phyloP scores from a whole-genome alignment of 1,140 invertebrate species.

The Zaprionus kolodkinae region DNA sequence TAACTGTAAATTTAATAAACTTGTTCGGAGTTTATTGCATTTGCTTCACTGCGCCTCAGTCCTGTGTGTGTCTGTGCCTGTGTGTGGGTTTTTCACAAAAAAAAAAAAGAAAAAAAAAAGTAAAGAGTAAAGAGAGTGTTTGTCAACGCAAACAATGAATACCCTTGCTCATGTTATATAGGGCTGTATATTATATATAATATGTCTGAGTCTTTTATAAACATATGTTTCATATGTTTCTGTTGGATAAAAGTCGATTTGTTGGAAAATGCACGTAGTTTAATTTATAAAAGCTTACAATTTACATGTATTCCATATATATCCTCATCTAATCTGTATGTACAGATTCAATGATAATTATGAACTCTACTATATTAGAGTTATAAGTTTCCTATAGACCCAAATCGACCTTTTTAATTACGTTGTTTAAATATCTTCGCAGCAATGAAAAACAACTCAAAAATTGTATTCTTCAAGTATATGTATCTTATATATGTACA shows the following conservation, averaged over 20 bases:
- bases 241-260: too few species aligned
- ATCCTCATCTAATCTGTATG: too few species aligned
- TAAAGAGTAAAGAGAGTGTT: background rate
- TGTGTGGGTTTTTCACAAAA: background rate
- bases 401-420: background rate
- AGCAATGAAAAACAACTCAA: background rate
- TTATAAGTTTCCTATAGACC: background rate
- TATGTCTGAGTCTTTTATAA: too few species aligned
- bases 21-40: conserved; percentile 74
- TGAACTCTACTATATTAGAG: too few species aligned
- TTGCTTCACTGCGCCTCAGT: conserved; percentile 54
- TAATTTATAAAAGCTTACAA: too few species aligned
- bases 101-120: background rate
- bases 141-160: background rate
- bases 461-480: background rate
- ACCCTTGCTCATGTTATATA: background rate
- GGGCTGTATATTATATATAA: too few species aligned
- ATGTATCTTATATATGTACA: background rate
- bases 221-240: too few species aligned
- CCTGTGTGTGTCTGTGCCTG: background rate
- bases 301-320: too few species aligned
- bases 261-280: too few species aligned
- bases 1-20: conserved; percentile 77
- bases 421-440: too few species aligned
- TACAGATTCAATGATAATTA: too few species aligned